These are phyloP conservation scores for Chloroceryle inda DNA, from an alignment of 2,797 vertebrate genomes.

Conservation along the genomic window DNA sequence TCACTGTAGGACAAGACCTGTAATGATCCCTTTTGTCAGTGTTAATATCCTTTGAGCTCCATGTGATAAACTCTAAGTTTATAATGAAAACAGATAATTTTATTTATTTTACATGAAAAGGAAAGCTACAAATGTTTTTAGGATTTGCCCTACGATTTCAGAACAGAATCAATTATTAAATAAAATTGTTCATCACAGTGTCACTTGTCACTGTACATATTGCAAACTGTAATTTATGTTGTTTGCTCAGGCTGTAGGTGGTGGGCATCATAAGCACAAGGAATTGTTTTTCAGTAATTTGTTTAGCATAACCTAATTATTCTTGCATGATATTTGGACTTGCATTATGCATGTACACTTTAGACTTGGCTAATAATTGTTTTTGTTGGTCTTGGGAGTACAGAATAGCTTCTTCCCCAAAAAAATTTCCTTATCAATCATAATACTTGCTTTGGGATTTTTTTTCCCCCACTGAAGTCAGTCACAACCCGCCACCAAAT, in stretches of 20 bases:
- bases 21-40: not conserved
- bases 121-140: not conserved
- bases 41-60: not conserved
- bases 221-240: not conserved
- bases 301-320: not conserved
- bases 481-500: not conserved
- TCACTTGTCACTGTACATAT: not conserved
- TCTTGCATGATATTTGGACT: not conserved
- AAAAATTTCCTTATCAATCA: not conserved
- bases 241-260: not conserved
- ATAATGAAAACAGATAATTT: not conserved
- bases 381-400: not conserved
- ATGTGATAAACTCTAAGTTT: not conserved
- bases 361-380: not conserved
- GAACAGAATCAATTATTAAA: not conserved
- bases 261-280: not conserved
- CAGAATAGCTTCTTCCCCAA: not conserved
- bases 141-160: not conserved
- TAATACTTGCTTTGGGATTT: not conserved
- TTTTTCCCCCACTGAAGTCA: not conserved
- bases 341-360: not conserved
- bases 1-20: not conserved
- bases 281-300: not conserved
- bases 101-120: not conserved
- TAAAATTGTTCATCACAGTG: not conserved